Base-by-base conservation (phyloP, 2,888 invertebrate species). In the Oasisia sp. region DNA sequence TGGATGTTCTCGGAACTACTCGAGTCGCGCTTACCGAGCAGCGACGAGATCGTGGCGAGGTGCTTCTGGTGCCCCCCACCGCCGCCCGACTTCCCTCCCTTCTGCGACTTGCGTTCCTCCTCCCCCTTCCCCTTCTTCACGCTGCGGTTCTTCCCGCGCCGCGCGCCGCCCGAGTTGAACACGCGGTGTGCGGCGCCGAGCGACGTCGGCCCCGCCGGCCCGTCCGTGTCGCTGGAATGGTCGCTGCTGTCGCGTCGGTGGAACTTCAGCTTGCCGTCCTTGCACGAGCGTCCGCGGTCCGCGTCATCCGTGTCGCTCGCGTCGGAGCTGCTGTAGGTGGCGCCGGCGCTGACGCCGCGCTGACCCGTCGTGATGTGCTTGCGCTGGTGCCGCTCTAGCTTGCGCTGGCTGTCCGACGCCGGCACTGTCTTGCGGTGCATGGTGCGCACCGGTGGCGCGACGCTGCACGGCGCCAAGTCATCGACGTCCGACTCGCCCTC, bases 261-360 rank as follows among this genome's bases (percentile, higher is more conserved):
- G 32, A 93, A 91, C 91, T 95, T 95, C 92, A 95, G 95, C 32
- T 95, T 94, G 93, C 95, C 95, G 93, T 95, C 95, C 92, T 95
- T 95, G 32, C 95, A 93, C 19, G 95, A 95, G 38, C 95, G 93
- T 11, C 94, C 95, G n/a, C 90, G 90, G 89, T 95, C 96, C 5
- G 95, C 95, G 89, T 96, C 98, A 93, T 97, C 97, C 45, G 97
- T 97, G 96, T 99, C 99, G 93, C 98, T 98, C 9, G 99, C 98
- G 96, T 99, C 99, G 0, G 99, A 99, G 92, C 98, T 99, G 94
- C 98, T 98, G 95, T 99, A 99, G 92, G 98, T 98, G 9, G 98
- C 74, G 74, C 74, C 74, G 5, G 27, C 74, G 27, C 27, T 74
- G 27, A 74, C 96, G 12, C 95, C 98, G 5, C 94, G 91, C 89